Evolutionary conservation across 1,140 invertebrate genomes (phyloP).

Genomic region (Microplitis demolitor): DNA sequence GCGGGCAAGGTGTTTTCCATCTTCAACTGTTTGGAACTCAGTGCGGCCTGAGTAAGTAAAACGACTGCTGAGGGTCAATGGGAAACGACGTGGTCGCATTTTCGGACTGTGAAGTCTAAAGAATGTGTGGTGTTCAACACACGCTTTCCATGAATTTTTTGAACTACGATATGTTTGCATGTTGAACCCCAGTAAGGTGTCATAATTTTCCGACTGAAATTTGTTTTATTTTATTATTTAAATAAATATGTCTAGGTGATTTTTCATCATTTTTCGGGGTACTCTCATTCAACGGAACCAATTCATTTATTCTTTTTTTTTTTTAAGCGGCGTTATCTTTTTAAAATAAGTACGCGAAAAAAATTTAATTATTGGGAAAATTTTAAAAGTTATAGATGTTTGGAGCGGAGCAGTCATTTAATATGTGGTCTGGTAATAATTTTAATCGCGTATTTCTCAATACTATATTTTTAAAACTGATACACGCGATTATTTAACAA

Average conservation of each 20-base stretch:
- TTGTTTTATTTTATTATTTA: neutral
- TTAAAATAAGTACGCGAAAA: too few species aligned
- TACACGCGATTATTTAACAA: too few species aligned
- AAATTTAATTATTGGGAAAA: too few species aligned
- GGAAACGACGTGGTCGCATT: slow-evolving; percentile 68
- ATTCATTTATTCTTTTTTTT: neutral
- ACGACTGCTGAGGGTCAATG: slow-evolving; percentile 67
- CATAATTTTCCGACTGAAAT: slow-evolving; percentile 90
- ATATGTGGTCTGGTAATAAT: too few species aligned
- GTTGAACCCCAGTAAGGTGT: slow-evolving; percentile 92
- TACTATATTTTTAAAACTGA: too few species aligned
- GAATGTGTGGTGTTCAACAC: slow-evolving; percentile 98
- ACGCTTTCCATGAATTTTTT: slow-evolving; percentile 96
- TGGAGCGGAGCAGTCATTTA: too few species aligned
- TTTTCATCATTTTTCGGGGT: neutral
- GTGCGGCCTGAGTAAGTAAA: slow-evolving; percentile 86
- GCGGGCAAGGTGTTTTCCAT: slow-evolving; percentile 77
- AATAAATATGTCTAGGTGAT: neutral
- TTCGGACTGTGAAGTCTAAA: slow-evolving; percentile 90
- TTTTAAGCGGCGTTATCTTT: too few species aligned
- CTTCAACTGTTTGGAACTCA: slow-evolving; percentile 92
- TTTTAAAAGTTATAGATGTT: too few species aligned
- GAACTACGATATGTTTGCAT: slow-evolving; percentile 91
- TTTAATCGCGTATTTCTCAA: too few species aligned
- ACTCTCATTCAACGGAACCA: too few species aligned